Base-by-base conservation (phyloP, 2,113 vertebrate species). In the Sander lucioperca region DNA sequence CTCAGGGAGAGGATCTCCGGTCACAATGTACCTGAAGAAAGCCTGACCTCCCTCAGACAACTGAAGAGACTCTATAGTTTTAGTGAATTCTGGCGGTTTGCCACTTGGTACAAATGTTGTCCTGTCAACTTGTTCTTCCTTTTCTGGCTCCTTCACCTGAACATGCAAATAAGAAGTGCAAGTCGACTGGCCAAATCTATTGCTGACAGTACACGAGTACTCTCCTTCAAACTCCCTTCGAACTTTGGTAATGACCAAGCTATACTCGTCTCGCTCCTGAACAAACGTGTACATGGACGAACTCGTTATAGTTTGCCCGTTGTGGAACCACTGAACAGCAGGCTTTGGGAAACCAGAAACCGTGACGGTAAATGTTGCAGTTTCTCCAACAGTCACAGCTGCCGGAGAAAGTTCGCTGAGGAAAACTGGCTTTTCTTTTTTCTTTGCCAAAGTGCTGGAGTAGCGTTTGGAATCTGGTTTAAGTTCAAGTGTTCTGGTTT, bases 401-500 rank as follows among this genome's bases (percentile, higher is more conserved):
- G 92, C 74, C 57, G 96, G 73, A 75, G 95, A 95, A 48, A 97
- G 54, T 81, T 95, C 63, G 73, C 93, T 96, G 86, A 96, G 91
- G 91, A 99, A 99, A 93, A 95, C 67, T 13, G 97, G 97, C 57
- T 95, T 95, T 90, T 96, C 93, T 56, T 84, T 95, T 94, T 94
- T 90, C 65, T 88, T 92, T 53, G 93, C 92, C 83, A 92, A 84
- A 94, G 91, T 88, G 75, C 89, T 95, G 72, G 94, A 95, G 90
- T 90, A 92, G 86, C 87, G 87, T 94, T 96, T 91, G 74, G 95
- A 90, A 87, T 95, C 97, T 96, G 97, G 94, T 78, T 92, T 86
- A 94, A 96, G 96, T 96, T 98, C 97, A 97, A 96, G 95, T 95
- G 96, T 96, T 97, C 93, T 95, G 80, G 91, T 90, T 94, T 86